Conservation (phyloP, 2,797 vertebrate species). For the Sphenopsis melanotis region DNA sequence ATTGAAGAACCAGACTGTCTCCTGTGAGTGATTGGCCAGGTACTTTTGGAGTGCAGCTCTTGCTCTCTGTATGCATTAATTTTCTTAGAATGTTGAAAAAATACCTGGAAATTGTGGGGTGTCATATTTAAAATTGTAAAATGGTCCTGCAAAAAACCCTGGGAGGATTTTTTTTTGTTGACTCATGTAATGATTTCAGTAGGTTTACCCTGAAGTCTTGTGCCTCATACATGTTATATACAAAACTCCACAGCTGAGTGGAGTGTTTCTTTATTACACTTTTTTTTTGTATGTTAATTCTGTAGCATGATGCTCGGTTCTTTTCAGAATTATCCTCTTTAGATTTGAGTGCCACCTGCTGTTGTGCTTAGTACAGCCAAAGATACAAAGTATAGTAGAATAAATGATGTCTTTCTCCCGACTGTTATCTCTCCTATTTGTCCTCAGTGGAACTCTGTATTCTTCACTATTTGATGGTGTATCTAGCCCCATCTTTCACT, state of each 20-base stretch:
- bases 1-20: not conserved
- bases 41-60: not conserved
- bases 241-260: not conserved
- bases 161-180: not conserved
- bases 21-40: not conserved
- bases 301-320: not conserved
- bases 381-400: not conserved
- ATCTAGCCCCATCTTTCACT: not conserved
- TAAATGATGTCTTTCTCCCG: not conserved
- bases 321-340: not conserved
- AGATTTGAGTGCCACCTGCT: not conserved
- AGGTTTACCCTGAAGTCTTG: not conserved
- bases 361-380: not conserved
- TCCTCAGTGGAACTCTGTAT: not conserved
- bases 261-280: not conserved
- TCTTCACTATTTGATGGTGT: not conserved
- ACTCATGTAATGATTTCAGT: not conserved
- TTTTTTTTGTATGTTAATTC: not conserved
- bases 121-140: not conserved
- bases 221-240: not conserved
- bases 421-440: not conserved
- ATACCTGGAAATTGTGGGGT: rapidly evolving
- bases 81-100: not conserved
- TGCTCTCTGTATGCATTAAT: not conserved
- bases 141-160: not conserved